A percentile compares a stretch with the other conserved stretches of the same genome.
Evolutionary conservation across 2,888 invertebrate genomes (phyloP).

Genomic region (Strigamia crassipes): DNA sequence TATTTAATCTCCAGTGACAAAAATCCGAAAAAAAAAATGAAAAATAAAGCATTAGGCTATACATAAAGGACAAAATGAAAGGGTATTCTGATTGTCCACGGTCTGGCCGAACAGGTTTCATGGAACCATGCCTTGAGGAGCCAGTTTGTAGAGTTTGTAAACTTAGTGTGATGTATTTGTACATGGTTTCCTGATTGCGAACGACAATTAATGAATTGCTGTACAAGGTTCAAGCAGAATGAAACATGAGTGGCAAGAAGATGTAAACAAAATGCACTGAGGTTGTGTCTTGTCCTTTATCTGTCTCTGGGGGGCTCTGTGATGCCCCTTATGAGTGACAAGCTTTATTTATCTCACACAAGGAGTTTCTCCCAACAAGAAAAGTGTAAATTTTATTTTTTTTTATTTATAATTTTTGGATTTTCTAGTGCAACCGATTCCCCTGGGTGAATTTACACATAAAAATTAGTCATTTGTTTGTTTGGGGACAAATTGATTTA

Average conservation of each 20-base stretch:
- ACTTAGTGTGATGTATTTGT: slow-evolving; percentile 1
- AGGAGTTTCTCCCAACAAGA: neutral
- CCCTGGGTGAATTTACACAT: too few species aligned
- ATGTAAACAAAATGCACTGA: slow-evolving; percentile 25
- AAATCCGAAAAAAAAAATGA: neutral
- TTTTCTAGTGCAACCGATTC: too few species aligned
- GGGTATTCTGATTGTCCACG: neutral
- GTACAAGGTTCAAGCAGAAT: slow-evolving; percentile 7
- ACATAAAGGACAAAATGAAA: neutral
- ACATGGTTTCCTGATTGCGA: slow-evolving; percentile 9
- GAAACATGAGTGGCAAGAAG: slow-evolving; percentile 1
- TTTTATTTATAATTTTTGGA: too few species aligned
- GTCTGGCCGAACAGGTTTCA: slow-evolving; percentile 2
- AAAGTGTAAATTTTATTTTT: neutral
- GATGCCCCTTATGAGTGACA: slow-evolving; percentile 17
- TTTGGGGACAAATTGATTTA: too few species aligned
- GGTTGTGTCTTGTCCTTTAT: slow-evolving; percentile 32
- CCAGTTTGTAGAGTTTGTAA: neutral
- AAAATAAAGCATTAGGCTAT: neutral
- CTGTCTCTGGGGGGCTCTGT: slow-evolving; percentile 6
- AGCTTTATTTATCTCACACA: slow-evolving; percentile 15
- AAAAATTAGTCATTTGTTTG: too few species aligned
- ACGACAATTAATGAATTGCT: slow-evolving; percentile 12
- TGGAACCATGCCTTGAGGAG: neutral
- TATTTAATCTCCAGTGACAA: neutral